Evolutionary conservation across 2,113 vertebrate species (phyloP), one percentile per base, ranked within the genome.

Genomic region (pig (Sus scrofa)): DNA sequence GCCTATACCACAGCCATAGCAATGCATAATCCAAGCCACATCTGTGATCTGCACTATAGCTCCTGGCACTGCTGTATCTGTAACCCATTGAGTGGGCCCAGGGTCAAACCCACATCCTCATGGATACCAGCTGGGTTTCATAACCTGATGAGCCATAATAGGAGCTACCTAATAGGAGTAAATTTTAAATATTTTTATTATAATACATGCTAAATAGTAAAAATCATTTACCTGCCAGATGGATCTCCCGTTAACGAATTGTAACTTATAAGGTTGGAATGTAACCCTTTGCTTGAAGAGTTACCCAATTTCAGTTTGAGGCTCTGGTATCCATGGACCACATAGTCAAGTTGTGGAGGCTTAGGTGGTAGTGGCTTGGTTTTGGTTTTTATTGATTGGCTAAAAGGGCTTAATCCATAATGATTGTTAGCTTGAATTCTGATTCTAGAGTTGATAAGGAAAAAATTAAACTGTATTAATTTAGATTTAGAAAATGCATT

Each of bases 281-380:
- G 98, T 97, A 98, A 98, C 97, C 98, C 98, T 98, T 98, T 98
- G 96, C 96, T 98, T 2, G 98, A 98, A 62, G 98, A 97, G 78
- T 99, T 99, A 67, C 99, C 99, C 99, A 99, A 99, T 91, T 99
- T 99, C 4, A 99, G 98, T 98, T 99, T 99, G 98, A 99, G 98
- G 98, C 98, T 99, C 97, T 99, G 99, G 97, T 98, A 98, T 96
- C 98, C 98, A 94, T 97, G 98, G 92, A 98, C 98, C 8, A 98
- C 98, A 96, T 99, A 99, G 96, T 99, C 98, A 81, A 99, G 98
- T 16, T 97, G 98, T 39, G 99, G 99, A 79, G 99, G 99, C 62
- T 98, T 98, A 5, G 98, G 99, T 97, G 99, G 99, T 95, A 99
- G 98, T 89, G 99, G 98, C 89, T 98, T 98, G 2, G 99, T 99